These are phyloP conservation scores for Apocrypta bakeri DNA, from an alignment of 1,140 invertebrate genomes.

Conservation along the genomic window DNA sequence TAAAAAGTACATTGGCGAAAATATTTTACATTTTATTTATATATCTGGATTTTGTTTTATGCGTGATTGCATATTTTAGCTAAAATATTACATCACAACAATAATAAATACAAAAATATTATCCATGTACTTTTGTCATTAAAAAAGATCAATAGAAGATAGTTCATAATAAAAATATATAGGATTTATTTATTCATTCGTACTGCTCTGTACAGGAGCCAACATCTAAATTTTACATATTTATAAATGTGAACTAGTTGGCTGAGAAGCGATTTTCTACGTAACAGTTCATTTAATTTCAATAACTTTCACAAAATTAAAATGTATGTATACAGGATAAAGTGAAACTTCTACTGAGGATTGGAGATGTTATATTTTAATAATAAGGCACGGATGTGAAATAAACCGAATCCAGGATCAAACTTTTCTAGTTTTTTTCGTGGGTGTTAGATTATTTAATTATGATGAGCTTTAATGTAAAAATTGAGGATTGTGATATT, in stretches of 20 bases:
- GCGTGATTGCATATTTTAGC: no score
- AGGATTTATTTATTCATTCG: constrained; percentile 4
- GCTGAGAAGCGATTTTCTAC: no score
- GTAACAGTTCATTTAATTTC: background rate
- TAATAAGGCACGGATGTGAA: constrained; percentile 99
- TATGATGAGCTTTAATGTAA: background rate
- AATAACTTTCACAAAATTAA: background rate
- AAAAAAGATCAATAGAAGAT: background rate
- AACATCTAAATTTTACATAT: background rate
- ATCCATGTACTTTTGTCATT: background rate
- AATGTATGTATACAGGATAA: constrained; percentile 5
- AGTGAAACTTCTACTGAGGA: background rate
- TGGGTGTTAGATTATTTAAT: background rate
- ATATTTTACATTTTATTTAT: no score
- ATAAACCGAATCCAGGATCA: constrained; percentile 83
- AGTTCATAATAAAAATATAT: background rate
- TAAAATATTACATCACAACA: background rate
- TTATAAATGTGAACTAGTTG: background rate
- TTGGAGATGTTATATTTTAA: constrained; percentile 92
- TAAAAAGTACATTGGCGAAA: no score
- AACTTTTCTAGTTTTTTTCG: background rate
- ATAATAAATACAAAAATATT: background rate
- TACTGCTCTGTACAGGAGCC: background rate
- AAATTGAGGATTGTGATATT: no score
- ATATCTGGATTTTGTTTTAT: no score